Evolutionary conservation across 2,113 vertebrate species (phyloP), one percentile per base, ranked within the genome.

Genomic region (Vireo altiloquus): DNA sequence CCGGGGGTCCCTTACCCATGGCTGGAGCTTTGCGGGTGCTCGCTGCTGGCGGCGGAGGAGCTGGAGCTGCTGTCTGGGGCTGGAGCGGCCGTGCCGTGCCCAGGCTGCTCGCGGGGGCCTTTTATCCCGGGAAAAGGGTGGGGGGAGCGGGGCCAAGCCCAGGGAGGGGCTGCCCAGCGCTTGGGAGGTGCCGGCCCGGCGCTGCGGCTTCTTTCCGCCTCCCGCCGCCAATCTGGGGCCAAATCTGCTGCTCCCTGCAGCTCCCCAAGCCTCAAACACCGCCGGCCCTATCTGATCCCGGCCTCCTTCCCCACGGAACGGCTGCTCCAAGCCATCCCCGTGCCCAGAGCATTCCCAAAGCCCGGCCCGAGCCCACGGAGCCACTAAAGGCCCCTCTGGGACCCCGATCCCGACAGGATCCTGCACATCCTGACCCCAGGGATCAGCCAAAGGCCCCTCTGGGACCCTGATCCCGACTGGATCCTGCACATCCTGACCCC

Each of bases 161-260:
- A 87, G 92, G 94, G 92, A 92, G 94, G 92, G 94, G 89, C 74
- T 94, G 63, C 92, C 3, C 9, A 37, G 90, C 18, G 4, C 52
- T 86, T 54, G 90, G 94, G 94, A 95, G 92, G 94, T 63, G 92
- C 86, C 94, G 7, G 72, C 30, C 78, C 90, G 25, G 61, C 16
- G 4, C 69, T 21, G 69, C 6, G 59, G 74, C 64, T 81, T 47
- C n/a, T 77, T 63, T 77, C 87, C 54, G 7, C 92, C 90, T 68
- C 21, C 47, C 15, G 60, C 37, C 47, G 63, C 30, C 86, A 76
- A 94, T 90, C 92, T 57, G n/a, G 10, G 80, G 31, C 71, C 53
- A 28, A 74, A 74, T 74, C 71, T 74, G 71, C 71, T 74, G 71
- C 71, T 57, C 50, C 47, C 53, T 74, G 71, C 71, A 74, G 53